A percentile compares a stretch with the other conserved stretches of the same genome.
These are phyloP conservation scores for Stictocephala bisonia DNA, from an alignment of 2,888 invertebrate species.

Conservation along the genomic window DNA sequence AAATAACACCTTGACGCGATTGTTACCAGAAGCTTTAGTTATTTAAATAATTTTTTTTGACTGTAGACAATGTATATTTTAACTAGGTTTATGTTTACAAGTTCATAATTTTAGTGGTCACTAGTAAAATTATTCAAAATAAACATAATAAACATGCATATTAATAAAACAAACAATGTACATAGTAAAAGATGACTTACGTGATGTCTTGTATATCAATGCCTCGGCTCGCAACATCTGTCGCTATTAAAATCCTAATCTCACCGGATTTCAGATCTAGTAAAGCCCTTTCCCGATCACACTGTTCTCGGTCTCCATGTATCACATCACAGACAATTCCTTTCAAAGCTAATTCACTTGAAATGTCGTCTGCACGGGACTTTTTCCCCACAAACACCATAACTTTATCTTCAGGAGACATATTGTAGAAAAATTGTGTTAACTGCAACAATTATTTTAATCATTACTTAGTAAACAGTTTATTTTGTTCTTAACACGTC, in stretches of 20 bases:
- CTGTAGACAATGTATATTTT: no score
- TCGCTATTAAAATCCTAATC: conserved; percentile 88
- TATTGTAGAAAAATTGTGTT: conserved; percentile 75
- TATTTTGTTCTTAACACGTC: not conserved
- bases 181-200: conserved; percentile 63
- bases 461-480: no score
- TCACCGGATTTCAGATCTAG: conserved; percentile 83
- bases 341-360: conserved; percentile 79
- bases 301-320: conserved; percentile 90
- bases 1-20: no score
- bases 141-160: no score
- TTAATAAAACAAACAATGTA: no score
- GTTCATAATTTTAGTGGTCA: no score
- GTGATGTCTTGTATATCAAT: conserved; percentile 91
- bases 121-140: no score
- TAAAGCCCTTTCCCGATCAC: conserved; percentile 74
- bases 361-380: conserved; percentile 87
- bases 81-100: no score
- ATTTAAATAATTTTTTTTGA: no score
- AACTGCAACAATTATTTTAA: conserved; percentile 65
- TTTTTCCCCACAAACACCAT: conserved; percentile 94
- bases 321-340: conserved; percentile 78
- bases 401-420: conserved; percentile 82
- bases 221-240: conserved; percentile 95
- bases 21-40: no score